Conservation (phyloP, 2,797 vertebrate species). For the Sparus aurata region DNA sequence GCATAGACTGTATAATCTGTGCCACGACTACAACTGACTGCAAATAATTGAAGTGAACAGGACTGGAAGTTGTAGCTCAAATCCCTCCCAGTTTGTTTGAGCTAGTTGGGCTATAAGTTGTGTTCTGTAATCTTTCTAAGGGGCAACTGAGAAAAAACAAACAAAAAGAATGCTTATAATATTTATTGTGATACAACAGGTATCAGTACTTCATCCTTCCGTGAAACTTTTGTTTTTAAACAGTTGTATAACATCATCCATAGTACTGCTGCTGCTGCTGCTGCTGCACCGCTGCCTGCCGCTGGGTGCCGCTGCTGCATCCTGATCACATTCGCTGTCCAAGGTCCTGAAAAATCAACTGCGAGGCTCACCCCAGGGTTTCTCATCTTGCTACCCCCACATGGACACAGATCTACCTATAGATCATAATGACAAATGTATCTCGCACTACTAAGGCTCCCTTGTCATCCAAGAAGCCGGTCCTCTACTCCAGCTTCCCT, state of each 20-base stretch:
- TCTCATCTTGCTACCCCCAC: background rate
- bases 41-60: constrained; percentile 44
- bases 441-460: background rate
- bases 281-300: constrained; percentile 37
- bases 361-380: background rate
- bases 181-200: background rate
- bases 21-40: constrained; percentile 46
- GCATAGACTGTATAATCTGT: constrained; percentile 58
- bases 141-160: no score
- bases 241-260: background rate
- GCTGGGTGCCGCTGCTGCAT: constrained; percentile 69
- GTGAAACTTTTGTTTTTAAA: background rate
- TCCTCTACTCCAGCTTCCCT: background rate
- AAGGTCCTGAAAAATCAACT: constrained; percentile 75
- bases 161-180: background rate
- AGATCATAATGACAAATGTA: background rate
- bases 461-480: background rate
- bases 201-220: background rate
- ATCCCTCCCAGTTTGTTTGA: background rate
- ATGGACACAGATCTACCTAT: background rate
- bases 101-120: background rate
- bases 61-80: background rate
- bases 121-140: constrained; percentile 1
- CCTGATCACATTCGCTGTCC: constrained; percentile 66
- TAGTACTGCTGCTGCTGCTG: background rate